Evolutionary conservation across 2,113 vertebrate genomes (phyloP), one percentile per base, ranked within the genome.

Genomic region (Chaenocephalus aceratus): DNA sequence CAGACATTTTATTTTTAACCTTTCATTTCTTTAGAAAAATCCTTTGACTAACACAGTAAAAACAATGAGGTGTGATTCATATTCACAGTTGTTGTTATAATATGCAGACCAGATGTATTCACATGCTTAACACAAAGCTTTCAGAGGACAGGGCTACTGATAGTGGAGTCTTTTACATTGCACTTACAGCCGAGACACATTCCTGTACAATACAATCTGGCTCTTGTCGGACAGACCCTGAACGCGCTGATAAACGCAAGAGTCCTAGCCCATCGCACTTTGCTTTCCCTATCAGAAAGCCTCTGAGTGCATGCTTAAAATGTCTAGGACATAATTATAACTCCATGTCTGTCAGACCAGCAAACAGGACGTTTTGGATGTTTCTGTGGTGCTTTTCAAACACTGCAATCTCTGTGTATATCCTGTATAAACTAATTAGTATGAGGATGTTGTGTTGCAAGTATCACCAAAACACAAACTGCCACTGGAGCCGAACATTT

Each of bases 201-300:
- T 94, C 92, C 85, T 89, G 59, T 48, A n/a, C n/a, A n/a, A 61
- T 53, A 70, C 75, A 88, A 82, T 92, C 93, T 92, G 86, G 64
- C 85, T 90, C 84, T 85, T 72, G 84, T 93, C 77, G 72, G 83
- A 86, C 84, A 71, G 77, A 83, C 70, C 79, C 80, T 76, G 54
- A 72, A 53, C 52, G 58, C 45, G 21, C 83, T 84, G 92, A 93
- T 93, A 91, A 92, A 70, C n/a, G 23, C 75, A 72, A 84, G 86
- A 84, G 80, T 34, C 84, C 58, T 16, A 81, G 80, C 64, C 73
- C 86, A 92, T 85, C 66, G 36, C 81, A 74, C 77, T 79, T 86
- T 81, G 74, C 74, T 81, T 72, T 69, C 48, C 78, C 12, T 86
- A 79, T 90, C 89, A 78, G 83, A 72, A 68, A 74, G 64, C 63